Percentiles rank a stretch among this genome's conserved stretches.
phyloP scores from a whole-genome alignment of 2,888 invertebrate genomes.

The Anodontia alba region DNA sequence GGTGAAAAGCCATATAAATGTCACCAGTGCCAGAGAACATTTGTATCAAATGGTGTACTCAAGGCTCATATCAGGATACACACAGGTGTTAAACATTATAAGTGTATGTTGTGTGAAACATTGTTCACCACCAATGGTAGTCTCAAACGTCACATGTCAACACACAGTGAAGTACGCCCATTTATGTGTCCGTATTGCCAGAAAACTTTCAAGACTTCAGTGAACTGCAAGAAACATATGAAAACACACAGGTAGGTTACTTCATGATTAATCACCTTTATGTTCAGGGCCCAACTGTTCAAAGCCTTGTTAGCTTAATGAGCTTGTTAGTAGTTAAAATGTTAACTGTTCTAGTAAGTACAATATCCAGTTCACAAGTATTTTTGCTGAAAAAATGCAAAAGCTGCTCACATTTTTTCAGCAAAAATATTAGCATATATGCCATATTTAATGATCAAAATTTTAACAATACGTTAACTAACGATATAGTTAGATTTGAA shows the following conservation, averaged over 20 bases:
- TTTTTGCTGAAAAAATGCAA: too few relatives aligned
- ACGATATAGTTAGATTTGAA: too few relatives aligned
- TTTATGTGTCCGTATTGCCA: slow-evolving; percentile 88
- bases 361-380: too few relatives aligned
- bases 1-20: slow-evolving; percentile 86
- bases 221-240: slow-evolving; percentile 89
- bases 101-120: slow-evolving; percentile 88
- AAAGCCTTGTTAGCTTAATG: too few relatives aligned
- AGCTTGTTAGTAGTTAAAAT: too few relatives aligned
- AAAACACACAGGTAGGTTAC: slow-evolving; percentile 86
- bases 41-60: slow-evolving; percentile 87
- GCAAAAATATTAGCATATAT: too few relatives aligned
- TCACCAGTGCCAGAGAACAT: slow-evolving; percentile 84
- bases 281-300: too few relatives aligned
- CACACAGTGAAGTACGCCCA: slow-evolving; percentile 87
- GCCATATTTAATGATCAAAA: too few relatives aligned
- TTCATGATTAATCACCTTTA: too few relatives aligned
- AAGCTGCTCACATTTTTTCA: too few relatives aligned
- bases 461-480: too few relatives aligned
- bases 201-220: slow-evolving; percentile 87
- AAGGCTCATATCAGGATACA: slow-evolving; percentile 87
- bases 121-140: slow-evolving; percentile 89
- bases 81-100: slow-evolving; percentile 86
- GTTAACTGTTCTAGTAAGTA: too few relatives aligned
- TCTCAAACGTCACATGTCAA: slow-evolving; percentile 91